These are phyloP conservation scores for Notarius quadriscutis DNA, from an alignment of 2,113 vertebrate species.

Conservation along the genomic window DNA sequence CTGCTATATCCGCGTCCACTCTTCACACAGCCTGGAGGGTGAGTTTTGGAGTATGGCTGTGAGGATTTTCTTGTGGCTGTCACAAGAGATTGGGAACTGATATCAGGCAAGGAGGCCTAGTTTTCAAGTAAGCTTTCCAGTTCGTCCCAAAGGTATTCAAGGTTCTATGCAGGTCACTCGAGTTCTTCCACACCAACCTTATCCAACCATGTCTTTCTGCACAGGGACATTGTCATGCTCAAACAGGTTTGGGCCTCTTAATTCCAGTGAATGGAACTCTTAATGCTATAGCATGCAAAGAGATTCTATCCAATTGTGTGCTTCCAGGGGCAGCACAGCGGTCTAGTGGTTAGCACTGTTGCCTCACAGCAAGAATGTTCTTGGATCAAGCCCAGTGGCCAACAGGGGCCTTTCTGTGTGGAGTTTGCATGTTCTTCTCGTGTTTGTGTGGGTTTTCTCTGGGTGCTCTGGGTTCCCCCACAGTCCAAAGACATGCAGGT, in stretches of 20 bases:
- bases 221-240: background rate
- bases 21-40: background rate
- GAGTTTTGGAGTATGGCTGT: background rate
- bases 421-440: no score
- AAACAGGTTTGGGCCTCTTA: background rate
- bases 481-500: no score
- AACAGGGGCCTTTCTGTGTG: no score
- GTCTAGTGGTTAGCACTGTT: no score
- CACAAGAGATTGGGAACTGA: background rate
- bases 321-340: no score
- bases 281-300: background rate
- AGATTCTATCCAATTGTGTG: background rate
- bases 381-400: no score
- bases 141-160: background rate
- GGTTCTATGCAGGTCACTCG: background rate
- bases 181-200: background rate
- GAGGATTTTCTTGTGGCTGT: background rate
- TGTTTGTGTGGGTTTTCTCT: no score
- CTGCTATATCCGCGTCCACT: background rate
- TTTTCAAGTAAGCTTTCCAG: background rate
- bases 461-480: no score
- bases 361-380: no score
- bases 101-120: background rate
- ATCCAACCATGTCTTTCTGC: background rate
- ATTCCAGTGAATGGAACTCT: background rate